These are phyloP conservation scores for Ryuthela nishihirai DNA, from an alignment of 2,888 invertebrate species.

Conservation along the genomic window DNA sequence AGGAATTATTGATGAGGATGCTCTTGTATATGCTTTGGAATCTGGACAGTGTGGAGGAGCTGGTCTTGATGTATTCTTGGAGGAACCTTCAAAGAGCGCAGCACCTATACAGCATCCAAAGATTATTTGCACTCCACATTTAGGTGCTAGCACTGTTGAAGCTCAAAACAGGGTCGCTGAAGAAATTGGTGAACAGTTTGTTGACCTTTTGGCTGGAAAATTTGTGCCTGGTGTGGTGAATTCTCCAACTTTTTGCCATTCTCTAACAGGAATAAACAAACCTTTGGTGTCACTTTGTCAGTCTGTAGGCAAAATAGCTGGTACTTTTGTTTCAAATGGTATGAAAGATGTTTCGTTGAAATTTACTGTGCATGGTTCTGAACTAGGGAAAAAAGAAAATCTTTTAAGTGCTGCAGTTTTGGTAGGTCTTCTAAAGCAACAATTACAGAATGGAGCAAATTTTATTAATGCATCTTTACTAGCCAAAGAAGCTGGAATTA, in stretches of 20 bases:
- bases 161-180: constrained; percentile 91
- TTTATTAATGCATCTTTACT: constrained; percentile 58
- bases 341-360: constrained; percentile 39
- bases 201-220: constrained; percentile 61
- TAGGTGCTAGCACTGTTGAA: constrained; percentile 92
- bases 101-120: constrained; percentile 76
- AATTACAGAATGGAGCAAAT: constrained; percentile 55
- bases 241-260: constrained; percentile 57
- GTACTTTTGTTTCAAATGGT: constrained; percentile 43
- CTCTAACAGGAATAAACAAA: constrained; percentile 53
- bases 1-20: constrained; percentile 87
- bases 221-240: constrained; percentile 54
- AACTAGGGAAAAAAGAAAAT: constrained; percentile 44
- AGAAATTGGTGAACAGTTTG: constrained; percentile 92
- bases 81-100: constrained; percentile 60
- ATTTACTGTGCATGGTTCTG: constrained; percentile 42
- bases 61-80: constrained; percentile 87
- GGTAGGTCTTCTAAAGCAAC: constrained; percentile 55
- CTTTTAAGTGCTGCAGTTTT: constrained; percentile 54
- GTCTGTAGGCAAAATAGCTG: constrained; percentile 55
- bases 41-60: constrained; percentile 83
- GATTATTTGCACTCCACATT: constrained; percentile 90
- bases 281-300: constrained; percentile 58
- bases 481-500: constrained; percentile 56
- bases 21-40: constrained; percentile 74